A percentile compares a stretch with the other conserved stretches of the same genome.
These are phyloP conservation scores for Sternotherus odoratus DNA, from an alignment of 2,797 vertebrate species.

Conservation along the genomic window DNA sequence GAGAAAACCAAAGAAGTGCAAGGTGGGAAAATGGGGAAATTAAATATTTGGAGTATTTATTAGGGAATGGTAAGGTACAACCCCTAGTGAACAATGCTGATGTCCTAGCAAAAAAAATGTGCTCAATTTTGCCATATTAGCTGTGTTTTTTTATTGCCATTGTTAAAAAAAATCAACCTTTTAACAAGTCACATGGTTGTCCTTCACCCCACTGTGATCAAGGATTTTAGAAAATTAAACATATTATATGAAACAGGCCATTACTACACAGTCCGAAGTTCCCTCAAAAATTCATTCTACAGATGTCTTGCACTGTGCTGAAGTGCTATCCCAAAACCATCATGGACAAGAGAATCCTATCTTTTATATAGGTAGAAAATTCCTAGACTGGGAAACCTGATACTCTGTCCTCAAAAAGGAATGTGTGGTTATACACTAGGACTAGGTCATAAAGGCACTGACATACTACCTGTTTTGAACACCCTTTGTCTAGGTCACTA, in stretches of 20 bases:
- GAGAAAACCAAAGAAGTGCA: neutral
- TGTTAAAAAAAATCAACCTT: neutral
- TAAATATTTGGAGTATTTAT: neutral
- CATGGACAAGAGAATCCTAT: neutral
- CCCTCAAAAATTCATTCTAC: neutral
- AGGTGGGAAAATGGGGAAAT: neutral
- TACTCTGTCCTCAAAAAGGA: neutral
- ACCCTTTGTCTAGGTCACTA: neutral
- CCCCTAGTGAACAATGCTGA: neutral
- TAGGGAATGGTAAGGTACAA: neutral
- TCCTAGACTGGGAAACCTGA: neutral
- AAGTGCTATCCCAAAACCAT: neutral
- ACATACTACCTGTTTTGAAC: neutral
- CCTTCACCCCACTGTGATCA: neutral
- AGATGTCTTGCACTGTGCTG: neutral
- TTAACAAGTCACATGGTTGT: neutral
- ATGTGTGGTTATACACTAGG: neutral
- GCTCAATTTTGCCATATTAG: neutral
- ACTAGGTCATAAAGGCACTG: neutral
- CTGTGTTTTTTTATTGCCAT: neutral
- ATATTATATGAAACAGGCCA: neutral
- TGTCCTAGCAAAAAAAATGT: neutral
- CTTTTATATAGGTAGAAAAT: neutral
- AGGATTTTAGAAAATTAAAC: neutral
- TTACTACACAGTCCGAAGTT: neutral